These are phyloP conservation scores for Himalopsyche phryganea DNA, from an alignment of 1,140 invertebrate genomes.

Conservation along the genomic window DNA sequence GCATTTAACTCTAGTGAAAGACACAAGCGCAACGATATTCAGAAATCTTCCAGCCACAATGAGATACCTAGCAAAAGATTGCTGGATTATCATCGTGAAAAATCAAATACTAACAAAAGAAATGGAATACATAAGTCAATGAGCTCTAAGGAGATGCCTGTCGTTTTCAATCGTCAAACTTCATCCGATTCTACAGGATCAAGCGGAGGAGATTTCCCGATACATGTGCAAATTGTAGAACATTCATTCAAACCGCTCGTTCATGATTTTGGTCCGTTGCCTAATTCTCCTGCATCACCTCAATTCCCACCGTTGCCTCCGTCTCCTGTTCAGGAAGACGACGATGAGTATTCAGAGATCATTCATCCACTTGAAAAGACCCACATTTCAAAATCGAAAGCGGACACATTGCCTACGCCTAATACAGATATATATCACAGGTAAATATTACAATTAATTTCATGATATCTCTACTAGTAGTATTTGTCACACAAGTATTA, in stretches of 20 bases:
- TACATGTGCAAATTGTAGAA: conserved; percentile 52
- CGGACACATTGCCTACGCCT: conserved; percentile 53
- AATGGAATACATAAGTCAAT: conserved; percentile 65
- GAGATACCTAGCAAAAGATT: conserved; percentile 55
- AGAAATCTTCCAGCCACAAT: conserved; percentile 58
- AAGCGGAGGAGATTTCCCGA: conserved; percentile 49
- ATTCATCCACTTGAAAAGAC: conserved; percentile 51
- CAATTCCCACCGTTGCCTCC: conserved; percentile 78
- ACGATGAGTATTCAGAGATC: conserved; percentile 69
- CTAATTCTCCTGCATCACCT: conserved; percentile 56
- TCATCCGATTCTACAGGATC: conserved; percentile 49
- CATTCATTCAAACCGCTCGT: conserved; percentile 48
- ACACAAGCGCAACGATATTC: conserved; percentile 53
- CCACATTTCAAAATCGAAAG: conserved; percentile 45
- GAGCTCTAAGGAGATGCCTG: conserved; percentile 64
- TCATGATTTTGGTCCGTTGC: conserved; percentile 50
- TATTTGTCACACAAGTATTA: too few species aligned
- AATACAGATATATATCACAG: conserved; percentile 39
- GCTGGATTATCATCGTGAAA: conserved; percentile 53
- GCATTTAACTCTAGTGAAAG: conserved; percentile 52
- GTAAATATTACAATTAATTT: too few species aligned
- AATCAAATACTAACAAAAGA: conserved; percentile 48
- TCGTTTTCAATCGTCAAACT: conserved; percentile 52
- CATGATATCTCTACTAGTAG: too few species aligned
- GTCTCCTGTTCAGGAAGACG: conserved; percentile 72